Percentiles rank a stretch among this genome's conserved stretches.
phyloP scores from a whole-genome alignment of 2,797 vertebrate species.

The Rallus crepitans region DNA sequence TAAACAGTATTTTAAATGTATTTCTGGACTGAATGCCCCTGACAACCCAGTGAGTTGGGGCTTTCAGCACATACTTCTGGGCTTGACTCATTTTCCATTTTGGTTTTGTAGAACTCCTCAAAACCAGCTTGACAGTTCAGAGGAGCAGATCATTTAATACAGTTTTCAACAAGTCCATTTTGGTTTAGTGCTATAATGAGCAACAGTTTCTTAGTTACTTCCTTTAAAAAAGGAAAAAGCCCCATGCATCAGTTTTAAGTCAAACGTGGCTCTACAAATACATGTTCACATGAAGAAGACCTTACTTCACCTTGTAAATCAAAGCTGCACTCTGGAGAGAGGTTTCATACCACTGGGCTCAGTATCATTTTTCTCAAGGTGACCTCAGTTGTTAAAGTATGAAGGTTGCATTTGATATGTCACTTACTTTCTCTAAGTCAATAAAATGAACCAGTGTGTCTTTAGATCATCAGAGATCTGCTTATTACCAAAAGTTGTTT shows the following conservation, averaged over 20 bases:
- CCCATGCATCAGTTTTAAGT: background rate
- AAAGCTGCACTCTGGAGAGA: conserved; percentile 71
- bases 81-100: conserved; percentile 28
- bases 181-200: background rate
- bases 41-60: background rate
- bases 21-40: conserved; percentile 5
- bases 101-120: background rate
- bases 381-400: conserved; percentile 73
- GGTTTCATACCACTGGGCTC: conserved; percentile 47
- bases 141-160: background rate
- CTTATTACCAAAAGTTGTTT: conserved; percentile 65
- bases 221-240: background rate
- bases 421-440: conserved; percentile 73
- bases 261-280: conserved; percentile 18
- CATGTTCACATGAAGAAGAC: conserved; percentile 47
- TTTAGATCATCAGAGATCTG: conserved; percentile 79
- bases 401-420: conserved; percentile 81
- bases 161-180: background rate
- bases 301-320: conserved; percentile 76
- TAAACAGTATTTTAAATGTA: background rate
- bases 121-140: background rate
- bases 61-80: conserved; percentile 40
- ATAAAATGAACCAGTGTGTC: conserved; percentile 62
- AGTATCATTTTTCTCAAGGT: conserved; percentile 75
- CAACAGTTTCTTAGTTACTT: background rate